Evolutionary conservation across 53 echinoderm and acorn worm genomes (phyloP).

Genomic region (Pentamera pediparva): DNA sequence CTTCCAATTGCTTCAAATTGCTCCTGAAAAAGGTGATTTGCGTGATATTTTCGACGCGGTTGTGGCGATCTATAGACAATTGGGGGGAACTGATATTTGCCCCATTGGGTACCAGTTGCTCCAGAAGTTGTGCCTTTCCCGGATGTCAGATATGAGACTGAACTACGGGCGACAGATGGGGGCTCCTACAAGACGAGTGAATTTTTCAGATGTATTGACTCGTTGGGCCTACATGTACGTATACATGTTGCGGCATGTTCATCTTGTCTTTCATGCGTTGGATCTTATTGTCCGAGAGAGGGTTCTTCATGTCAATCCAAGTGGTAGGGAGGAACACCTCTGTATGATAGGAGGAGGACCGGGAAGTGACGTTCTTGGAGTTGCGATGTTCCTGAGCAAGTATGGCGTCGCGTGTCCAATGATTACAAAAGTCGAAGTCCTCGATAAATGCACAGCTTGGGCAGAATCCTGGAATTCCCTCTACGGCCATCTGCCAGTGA

Average conservation of each 20-base stretch:
- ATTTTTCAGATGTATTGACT: too few species aligned
- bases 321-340: background rate
- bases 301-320: background rate
- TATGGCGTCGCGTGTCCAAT: background rate
- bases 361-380: background rate
- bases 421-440: background rate
- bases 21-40: background rate
- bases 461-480: background rate
- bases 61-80: background rate
- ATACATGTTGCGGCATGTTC: background rate
- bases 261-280: background rate
- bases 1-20: too few species aligned
- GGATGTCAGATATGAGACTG: background rate
- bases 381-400: background rate
- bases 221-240: background rate
- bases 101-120: too few species aligned
- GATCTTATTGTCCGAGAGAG: background rate
- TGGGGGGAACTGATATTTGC: background rate
- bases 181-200: too few species aligned
- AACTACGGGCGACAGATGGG: background rate
- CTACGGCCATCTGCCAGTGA: too few species aligned
- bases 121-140: background rate
- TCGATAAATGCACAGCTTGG: background rate
- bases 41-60: constrained; percentile 3
- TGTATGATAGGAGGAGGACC: constrained; percentile 2